Conservation (phyloP, 2,113 vertebrate genomes). For the Tetrao urogallus region DNA sequence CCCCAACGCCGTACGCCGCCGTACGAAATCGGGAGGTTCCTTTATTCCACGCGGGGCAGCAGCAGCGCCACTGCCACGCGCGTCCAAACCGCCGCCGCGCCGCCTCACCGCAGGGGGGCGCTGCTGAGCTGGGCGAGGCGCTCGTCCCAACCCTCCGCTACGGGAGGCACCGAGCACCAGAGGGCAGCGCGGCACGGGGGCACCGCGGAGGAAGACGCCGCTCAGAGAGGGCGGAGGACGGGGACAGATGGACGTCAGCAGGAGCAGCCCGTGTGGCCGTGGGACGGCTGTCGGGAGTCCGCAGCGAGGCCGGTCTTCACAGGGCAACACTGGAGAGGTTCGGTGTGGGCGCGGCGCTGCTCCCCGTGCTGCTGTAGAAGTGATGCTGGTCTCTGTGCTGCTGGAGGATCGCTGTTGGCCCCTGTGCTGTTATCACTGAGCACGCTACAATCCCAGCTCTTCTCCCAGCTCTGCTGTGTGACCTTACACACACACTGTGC, state of each 20-base stretch:
- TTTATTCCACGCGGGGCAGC: too few species aligned
- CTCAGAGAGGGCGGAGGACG: background rate
- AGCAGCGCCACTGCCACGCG: too few species aligned
- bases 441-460: background rate
- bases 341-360: background rate
- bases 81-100: too few species aligned
- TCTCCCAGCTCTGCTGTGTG: background rate
- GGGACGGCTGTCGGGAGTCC: background rate
- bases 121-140: background rate
- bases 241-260: background rate
- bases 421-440: background rate
- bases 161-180: background rate
- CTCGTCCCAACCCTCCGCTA: background rate
- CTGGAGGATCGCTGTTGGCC: slow-evolving; percentile 3
- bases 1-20: background rate
- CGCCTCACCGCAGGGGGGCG: too few species aligned
- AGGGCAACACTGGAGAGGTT: background rate
- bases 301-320: background rate
- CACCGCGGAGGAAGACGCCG: background rate
- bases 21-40: too few species aligned
- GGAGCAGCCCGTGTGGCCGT: background rate
- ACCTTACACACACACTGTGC: background rate
- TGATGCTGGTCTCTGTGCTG: background rate
- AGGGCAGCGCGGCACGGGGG: background rate
- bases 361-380: background rate